Percentiles rank a stretch among this genome's conserved stretches.
These are phyloP conservation scores for Chromis chromis DNA, from an alignment of 2,797 vertebrate genomes.

Conservation along the genomic window DNA sequence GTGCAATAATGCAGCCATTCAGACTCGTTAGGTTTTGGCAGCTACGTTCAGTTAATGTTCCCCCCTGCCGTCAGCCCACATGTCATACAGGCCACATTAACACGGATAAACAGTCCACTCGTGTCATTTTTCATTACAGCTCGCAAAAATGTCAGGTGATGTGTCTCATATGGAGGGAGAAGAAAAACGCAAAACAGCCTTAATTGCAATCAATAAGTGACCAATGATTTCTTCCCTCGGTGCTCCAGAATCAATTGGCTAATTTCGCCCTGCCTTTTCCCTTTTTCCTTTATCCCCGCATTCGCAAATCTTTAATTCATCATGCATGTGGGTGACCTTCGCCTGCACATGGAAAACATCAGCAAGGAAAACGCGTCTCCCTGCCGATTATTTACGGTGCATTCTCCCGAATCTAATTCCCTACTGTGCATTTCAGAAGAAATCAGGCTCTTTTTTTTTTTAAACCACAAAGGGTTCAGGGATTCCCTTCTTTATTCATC, in stretches of 20 bases:
- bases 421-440: not conserved
- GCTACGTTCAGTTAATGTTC: conserved; percentile 3
- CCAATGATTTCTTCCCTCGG: not conserved
- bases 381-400: not conserved
- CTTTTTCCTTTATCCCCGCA: not conserved
- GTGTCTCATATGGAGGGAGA: not conserved
- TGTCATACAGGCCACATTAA: not conserved
- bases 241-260: conserved; percentile 35
- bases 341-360: conserved; percentile 54
- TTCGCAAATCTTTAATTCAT: conserved; percentile 35
- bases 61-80: not conserved
- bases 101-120: not conserved
- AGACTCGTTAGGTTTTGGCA: conserved; percentile 24
- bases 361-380: conserved; percentile 3
- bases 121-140: conserved; percentile 3
- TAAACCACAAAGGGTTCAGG: not conserved
- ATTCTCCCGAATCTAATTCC: not conserved
- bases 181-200: conserved; percentile 12
- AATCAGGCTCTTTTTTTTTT: fast-evolving
- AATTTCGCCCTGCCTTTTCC: not conserved
- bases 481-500: conserved; percentile 10
- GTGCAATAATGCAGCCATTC: conserved; percentile 28
- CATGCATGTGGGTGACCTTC: conserved; percentile 73
- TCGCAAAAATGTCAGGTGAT: conserved; percentile 24
- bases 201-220: conserved; percentile 34